A percentile compares a stretch with the other conserved stretches of the same genome.
Conservation (phyloP, 2,797 vertebrate species). For the Taeniopygia guttata region DNA sequence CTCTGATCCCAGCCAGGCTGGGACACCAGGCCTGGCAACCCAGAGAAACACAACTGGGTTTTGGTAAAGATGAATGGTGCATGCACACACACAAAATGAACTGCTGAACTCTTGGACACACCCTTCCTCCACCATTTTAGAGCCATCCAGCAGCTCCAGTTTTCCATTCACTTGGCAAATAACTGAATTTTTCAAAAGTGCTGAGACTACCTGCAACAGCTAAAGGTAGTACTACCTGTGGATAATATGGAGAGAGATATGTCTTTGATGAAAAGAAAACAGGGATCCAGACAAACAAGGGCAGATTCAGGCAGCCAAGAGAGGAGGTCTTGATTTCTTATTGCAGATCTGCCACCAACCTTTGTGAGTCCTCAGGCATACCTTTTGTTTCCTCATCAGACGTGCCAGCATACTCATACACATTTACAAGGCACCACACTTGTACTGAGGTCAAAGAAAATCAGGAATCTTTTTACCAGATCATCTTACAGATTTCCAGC, state of each 20-base stretch:
- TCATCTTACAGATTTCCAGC: neutral
- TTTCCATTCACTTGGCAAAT: neutral
- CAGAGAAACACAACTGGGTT: rapidly evolving
- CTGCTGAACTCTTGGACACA: neutral
- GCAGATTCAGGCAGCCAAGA: neutral
- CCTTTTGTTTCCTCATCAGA: neutral
- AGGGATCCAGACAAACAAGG: neutral
- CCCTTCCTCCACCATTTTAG: neutral
- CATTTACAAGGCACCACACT: neutral
- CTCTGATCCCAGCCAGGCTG: neutral
- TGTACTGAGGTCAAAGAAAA: neutral
- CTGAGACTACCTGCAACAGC: neutral
- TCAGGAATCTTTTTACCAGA: neutral
- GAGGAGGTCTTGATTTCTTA: neutral
- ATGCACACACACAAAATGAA: neutral
- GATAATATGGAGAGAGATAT: rapidly evolving
- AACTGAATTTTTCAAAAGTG: neutral
- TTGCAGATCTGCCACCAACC: neutral
- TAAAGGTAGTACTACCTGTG: neutral
- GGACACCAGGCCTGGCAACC: neutral
- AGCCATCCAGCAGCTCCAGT: neutral
- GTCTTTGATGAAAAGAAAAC: neutral
- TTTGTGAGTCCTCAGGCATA: rapidly evolving
- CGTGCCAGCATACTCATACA: neutral
- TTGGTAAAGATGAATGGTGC: neutral